phyloP scores from a whole-genome alignment of 2,888 invertebrate genomes.

The Drosophila neutralis region DNA sequence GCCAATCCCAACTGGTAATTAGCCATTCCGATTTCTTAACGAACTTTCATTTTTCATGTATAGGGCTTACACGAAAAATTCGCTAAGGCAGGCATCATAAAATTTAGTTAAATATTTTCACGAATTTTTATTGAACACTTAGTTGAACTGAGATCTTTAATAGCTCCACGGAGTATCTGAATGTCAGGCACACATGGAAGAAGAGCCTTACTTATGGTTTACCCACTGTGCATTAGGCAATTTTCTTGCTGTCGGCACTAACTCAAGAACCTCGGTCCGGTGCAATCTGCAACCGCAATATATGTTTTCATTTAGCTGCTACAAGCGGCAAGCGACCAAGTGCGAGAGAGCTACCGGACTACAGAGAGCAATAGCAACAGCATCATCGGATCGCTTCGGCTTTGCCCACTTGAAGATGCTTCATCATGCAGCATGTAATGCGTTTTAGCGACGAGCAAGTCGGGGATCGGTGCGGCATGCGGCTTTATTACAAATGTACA shows the following conservation, averaged over 20 bases:
- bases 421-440: slow-evolving; percentile 71
- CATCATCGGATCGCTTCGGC: slow-evolving; percentile 50
- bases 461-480: slow-evolving; percentile 52
- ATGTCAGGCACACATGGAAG: not conserved
- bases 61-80: not conserved
- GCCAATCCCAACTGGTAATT: slow-evolving; percentile 50
- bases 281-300: slow-evolving; percentile 66
- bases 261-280: slow-evolving; percentile 9
- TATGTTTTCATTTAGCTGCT: slow-evolving; percentile 79
- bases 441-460: slow-evolving; percentile 32
- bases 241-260: slow-evolving; percentile 39
- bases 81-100: not conserved
- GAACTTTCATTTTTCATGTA: slow-evolving; percentile 19
- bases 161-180: not conserved
- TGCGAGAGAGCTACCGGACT: slow-evolving; percentile 57
- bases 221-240: slow-evolving; percentile 55
- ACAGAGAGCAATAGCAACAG: slow-evolving; percentile 19
- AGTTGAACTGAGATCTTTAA: not conserved
- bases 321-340: slow-evolving; percentile 61
- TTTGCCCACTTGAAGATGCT: slow-evolving; percentile 71
- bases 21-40: slow-evolving; percentile 41
- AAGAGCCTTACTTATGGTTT: not conserved
- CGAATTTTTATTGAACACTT: not conserved
- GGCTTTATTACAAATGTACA: slow-evolving; percentile 76
- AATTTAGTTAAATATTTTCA: not conserved